These are phyloP conservation scores for Arenicola marina DNA, from an alignment of 2,888 invertebrate genomes.

Conservation along the genomic window DNA sequence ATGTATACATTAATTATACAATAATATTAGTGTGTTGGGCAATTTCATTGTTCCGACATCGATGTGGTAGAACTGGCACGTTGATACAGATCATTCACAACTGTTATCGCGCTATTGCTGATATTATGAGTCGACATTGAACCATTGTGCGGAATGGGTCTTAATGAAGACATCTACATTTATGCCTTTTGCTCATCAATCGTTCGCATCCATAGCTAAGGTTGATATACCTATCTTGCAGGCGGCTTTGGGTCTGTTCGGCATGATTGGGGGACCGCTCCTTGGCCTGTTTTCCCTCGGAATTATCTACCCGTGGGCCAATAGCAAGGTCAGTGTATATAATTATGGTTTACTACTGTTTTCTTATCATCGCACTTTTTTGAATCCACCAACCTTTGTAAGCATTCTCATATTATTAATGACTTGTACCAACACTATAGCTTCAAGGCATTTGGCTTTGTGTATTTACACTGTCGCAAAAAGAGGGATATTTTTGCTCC, in stretches of 20 bases:
- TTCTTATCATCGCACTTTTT: background rate
- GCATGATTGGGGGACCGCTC: slow-evolving; percentile 59
- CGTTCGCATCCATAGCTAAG: too few relatives aligned
- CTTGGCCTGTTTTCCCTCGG: slow-evolving; percentile 59
- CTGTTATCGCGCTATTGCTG: too few relatives aligned
- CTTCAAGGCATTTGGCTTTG: too few relatives aligned
- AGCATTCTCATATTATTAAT: background rate
- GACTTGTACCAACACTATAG: background rate
- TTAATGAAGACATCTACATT: too few relatives aligned
- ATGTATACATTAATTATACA: too few relatives aligned
- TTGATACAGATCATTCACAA: too few relatives aligned
- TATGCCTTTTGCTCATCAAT: too few relatives aligned
- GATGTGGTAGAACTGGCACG: too few relatives aligned
- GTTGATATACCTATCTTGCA: slow-evolving; percentile 33
- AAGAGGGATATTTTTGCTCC: background rate
- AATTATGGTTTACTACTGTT: background rate
- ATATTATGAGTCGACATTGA: too few relatives aligned
- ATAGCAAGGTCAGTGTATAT: slow-evolving; percentile 45
- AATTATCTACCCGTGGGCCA: slow-evolving; percentile 66
- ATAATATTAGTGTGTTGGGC: too few relatives aligned
- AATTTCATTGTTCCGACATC: too few relatives aligned
- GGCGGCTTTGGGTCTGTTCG: slow-evolving; percentile 59
- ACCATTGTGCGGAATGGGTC: too few relatives aligned
- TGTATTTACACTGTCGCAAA: background rate
- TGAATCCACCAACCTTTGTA: background rate